Percentiles rank a stretch among this genome's conserved stretches.
Evolutionary conservation across 2,113 vertebrate genomes (phyloP).

Genomic region (Mobula birostris): DNA sequence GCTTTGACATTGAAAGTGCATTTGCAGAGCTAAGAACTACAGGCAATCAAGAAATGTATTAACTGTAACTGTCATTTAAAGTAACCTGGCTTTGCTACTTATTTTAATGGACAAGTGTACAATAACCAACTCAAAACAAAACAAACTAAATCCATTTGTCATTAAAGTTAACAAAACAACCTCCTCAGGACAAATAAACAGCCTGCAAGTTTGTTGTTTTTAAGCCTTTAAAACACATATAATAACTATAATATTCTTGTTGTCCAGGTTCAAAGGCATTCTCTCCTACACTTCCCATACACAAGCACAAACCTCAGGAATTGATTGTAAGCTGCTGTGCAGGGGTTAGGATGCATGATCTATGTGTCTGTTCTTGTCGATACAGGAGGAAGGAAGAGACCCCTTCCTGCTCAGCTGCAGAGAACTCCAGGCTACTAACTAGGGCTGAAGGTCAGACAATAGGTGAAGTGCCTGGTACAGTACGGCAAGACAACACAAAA

Average conservation of each 20-base stretch:
- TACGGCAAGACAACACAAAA: neutral
- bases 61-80: neutral
- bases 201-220: neutral
- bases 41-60: conserved; percentile 21
- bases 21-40: conserved; percentile 1
- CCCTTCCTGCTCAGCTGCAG: neutral
- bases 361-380: neutral
- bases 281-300: neutral
- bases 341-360: neutral
- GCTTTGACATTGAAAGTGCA: conserved; percentile 3
- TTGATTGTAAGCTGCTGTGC: neutral
- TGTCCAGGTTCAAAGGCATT: neutral
- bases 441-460: neutral
- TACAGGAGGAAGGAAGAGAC: neutral
- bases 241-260: neutral
- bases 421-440: neutral
- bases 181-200: neutral
- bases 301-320: neutral
- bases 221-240: neutral
- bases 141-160: neutral
- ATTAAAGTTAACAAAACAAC: neutral
- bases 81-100: neutral
- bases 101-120: neutral
- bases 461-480: neutral
- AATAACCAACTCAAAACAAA: neutral